Percentiles rank a stretch among this genome's conserved stretches.
Conservation (phyloP, 1,140 invertebrate species). For the Heliconius eleuchia region DNA sequence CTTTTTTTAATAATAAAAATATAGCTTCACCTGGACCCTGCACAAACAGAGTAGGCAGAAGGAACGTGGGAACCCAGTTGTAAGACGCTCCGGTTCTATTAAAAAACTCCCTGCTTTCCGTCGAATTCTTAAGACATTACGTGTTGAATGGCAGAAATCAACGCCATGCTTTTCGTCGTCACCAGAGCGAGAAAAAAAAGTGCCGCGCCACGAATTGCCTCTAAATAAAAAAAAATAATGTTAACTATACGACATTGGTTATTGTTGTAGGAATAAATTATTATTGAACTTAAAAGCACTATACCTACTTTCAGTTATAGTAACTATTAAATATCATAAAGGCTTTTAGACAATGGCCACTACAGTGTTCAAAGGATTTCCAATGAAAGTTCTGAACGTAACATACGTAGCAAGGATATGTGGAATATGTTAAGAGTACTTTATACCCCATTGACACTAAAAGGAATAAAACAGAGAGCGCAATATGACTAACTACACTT, state of each 20-base stretch:
- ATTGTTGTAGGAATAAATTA: neutral
- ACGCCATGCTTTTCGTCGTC: no score
- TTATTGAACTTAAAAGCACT: neutral
- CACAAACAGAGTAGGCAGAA: no score
- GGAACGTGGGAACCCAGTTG: neutral
- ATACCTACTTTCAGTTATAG: neutral
- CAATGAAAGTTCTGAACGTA: neutral
- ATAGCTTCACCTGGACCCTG: neutral
- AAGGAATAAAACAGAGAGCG: neutral
- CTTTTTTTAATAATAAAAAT: no score
- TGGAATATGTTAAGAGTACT: conserved; percentile 6
- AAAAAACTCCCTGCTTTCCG: no score
- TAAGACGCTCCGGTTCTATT: neutral
- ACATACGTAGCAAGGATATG: neutral
- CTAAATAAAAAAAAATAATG: no score
- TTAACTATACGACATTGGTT: neutral
- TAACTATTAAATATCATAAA: neutral
- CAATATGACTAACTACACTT: neutral
- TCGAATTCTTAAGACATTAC: no score
- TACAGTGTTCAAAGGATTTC: neutral
- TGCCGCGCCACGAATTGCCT: no score
- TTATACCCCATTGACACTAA: conserved; percentile 6
- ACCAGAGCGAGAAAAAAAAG: no score
- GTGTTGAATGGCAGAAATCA: no score
- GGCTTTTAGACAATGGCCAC: neutral